Conservation (phyloP, 2,888 invertebrate genomes). For the Thelaira solivaga region DNA sequence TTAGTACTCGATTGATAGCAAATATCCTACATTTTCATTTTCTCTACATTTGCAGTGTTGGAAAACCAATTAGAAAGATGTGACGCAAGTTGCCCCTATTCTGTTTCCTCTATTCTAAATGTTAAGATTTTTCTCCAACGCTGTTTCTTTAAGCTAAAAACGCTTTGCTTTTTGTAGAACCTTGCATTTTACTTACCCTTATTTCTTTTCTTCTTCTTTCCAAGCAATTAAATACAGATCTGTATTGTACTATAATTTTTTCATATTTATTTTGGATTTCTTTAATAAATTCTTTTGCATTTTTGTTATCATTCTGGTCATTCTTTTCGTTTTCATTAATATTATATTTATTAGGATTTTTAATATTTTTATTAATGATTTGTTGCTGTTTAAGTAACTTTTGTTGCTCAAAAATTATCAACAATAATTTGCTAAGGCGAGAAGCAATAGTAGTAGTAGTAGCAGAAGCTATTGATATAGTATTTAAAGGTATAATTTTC, state of each 20-base stretch:
- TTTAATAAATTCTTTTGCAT: slow-evolving; percentile 62
- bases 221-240: slow-evolving; percentile 72
- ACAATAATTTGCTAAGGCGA: slow-evolving; percentile 41
- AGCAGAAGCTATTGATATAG: slow-evolving; percentile 8
- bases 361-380: slow-evolving; percentile 60
- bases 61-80: too few species aligned
- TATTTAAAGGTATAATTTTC: too few species aligned
- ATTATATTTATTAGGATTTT: slow-evolving; percentile 64
- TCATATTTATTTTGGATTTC: slow-evolving; percentile 73
- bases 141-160: too few species aligned
- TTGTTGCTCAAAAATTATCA: slow-evolving; percentile 46
- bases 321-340: slow-evolving; percentile 61
- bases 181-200: neutral
- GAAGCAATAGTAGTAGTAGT: slow-evolving; percentile 25
- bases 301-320: slow-evolving; percentile 59
- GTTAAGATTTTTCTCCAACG: too few species aligned
- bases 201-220: neutral
- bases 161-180: too few species aligned
- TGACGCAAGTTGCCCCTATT: too few species aligned
- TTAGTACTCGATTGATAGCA: too few species aligned
- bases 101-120: too few species aligned
- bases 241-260: slow-evolving; percentile 77
- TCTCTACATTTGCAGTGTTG: too few species aligned
- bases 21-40: too few species aligned
- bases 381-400: slow-evolving; percentile 37